Evolutionary conservation across 2,113 vertebrate species (phyloP), one percentile per base, ranked within the genome.

Genomic region (Labeo catla): DNA sequence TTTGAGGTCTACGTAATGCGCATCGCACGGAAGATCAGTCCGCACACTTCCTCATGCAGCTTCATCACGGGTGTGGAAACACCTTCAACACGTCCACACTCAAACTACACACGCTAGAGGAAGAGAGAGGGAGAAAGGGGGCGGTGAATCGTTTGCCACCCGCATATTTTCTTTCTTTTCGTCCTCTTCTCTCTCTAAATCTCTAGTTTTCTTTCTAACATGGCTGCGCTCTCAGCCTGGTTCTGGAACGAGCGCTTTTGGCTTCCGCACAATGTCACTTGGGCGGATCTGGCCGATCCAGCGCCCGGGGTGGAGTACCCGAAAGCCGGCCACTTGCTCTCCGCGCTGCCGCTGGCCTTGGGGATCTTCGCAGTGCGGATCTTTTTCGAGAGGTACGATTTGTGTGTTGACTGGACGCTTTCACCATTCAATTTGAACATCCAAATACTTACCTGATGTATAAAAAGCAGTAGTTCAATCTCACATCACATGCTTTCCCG

Each of bases 241-340:
- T 96, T 99, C 80, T 99, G 98, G 97, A 97, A 94, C 90, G 97
- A 99, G 86, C 94, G 96, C 86, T 99, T 99, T 88, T 99, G 98
- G 98, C 94, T 99, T 84, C 97, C 98, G 0, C 96, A 95, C 90
- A 99, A 99, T 91, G 97, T 99, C 84, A 99, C 96, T 89, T 99
- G 98, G 98, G 96, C 97, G 86, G 97, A 98, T 89, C 89, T 99
- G 83, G 96, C 95, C 39, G 95, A 96, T 28, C 93, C 94, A 8
- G 94, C 96, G 84, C 91, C 94, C 90, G 94, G 94, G 89, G 92
- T 94, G 93, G 94, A 95, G 92, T 96, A 95, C 89, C 97, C 97
- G 10, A 96, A 94, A 93, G 92, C 95, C 10, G 90, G 93, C 47
- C 96, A 98, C 92, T 93, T 98, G 87, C 89, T 97, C 21, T 88